A percentile compares a stretch with the other conserved stretches of the same genome.
These are phyloP conservation scores for Cherax destructor DNA, from an alignment of 1,140 invertebrate species.

Conservation along the genomic window DNA sequence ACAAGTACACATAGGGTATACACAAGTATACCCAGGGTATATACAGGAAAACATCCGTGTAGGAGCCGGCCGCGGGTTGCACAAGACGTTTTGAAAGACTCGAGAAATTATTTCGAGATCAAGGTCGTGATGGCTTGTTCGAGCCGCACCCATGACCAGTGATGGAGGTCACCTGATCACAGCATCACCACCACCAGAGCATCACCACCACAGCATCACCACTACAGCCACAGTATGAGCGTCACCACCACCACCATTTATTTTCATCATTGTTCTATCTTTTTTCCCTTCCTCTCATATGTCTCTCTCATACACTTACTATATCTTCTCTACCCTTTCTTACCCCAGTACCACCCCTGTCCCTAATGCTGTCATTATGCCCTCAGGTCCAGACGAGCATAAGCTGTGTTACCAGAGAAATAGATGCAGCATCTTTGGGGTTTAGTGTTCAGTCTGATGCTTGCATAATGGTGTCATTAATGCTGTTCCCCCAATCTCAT, in stretches of 20 bases:
- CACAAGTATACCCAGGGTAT: no score
- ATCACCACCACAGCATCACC: no score
- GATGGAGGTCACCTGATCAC: neutral
- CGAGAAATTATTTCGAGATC: no score
- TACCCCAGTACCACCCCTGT: neutral
- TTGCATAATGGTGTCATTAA: neutral
- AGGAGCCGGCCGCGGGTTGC: no score
- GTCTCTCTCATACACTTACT: neutral
- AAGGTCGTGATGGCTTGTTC: no score
- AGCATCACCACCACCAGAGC: no score
- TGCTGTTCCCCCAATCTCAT: neutral
- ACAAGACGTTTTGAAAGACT: no score
- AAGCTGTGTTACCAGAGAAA: neutral
- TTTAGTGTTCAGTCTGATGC: no score
- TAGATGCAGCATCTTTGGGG: neutral
- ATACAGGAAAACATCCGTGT: no score
- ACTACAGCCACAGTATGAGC: neutral
- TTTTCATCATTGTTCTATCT: neutral
- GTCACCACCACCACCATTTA: neutral
- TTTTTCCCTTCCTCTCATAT: neutral
- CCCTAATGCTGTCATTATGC: neutral
- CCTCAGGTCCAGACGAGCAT: neutral
- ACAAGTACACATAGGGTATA: no score
- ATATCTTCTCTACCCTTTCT: neutral
- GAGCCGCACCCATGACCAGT: neutral